A percentile compares a stretch with the other conserved stretches of the same genome.
These are phyloP conservation scores for Eupeodes latifasciatus DNA, from an alignment of 2,888 invertebrate species.

Conservation along the genomic window DNA sequence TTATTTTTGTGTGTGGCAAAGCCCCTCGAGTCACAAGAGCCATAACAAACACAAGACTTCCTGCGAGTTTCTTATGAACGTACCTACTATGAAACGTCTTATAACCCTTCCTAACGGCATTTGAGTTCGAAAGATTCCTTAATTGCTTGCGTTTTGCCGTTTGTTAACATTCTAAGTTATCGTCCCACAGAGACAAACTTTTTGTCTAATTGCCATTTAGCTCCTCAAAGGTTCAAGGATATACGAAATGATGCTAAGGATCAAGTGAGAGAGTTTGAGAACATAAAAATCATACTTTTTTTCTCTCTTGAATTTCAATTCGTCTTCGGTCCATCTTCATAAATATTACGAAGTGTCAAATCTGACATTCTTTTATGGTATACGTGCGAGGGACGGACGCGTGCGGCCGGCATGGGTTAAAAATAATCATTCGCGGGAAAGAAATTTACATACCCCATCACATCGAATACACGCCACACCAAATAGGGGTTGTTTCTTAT, in stretches of 20 bases:
- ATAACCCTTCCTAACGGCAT: slow-evolving; percentile 15
- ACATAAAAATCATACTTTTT: slow-evolving; percentile 41
- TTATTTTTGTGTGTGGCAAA: neutral
- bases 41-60: slow-evolving; percentile 1
- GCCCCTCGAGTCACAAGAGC: slow-evolving; percentile 56
- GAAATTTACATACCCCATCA: slow-evolving; percentile 60
- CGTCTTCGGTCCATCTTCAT: slow-evolving; percentile 59
- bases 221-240: neutral
- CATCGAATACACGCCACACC: no score
- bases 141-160: slow-evolving; percentile 76
- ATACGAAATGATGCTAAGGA: neutral
- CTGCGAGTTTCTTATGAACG: slow-evolving; percentile 7
- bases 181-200: slow-evolving; percentile 77
- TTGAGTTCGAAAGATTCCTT: slow-evolving; percentile 69
- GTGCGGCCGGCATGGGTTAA: slow-evolving; percentile 1
- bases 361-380: slow-evolving; percentile 54
- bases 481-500: slow-evolving; percentile 30
- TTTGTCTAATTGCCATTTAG: slow-evolving; percentile 77
- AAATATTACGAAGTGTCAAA: slow-evolving; percentile 73
- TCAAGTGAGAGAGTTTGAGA: neutral
- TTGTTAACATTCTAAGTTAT: slow-evolving; percentile 76
- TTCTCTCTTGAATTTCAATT: slow-evolving; percentile 36
- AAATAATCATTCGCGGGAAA: slow-evolving; percentile 57
- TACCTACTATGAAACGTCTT: neutral
- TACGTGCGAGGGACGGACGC: neutral